Percentiles rank a stretch among this genome's conserved stretches.
Conservation (phyloP, 2,888 invertebrate genomes). For the Pterobdella sp. region DNA sequence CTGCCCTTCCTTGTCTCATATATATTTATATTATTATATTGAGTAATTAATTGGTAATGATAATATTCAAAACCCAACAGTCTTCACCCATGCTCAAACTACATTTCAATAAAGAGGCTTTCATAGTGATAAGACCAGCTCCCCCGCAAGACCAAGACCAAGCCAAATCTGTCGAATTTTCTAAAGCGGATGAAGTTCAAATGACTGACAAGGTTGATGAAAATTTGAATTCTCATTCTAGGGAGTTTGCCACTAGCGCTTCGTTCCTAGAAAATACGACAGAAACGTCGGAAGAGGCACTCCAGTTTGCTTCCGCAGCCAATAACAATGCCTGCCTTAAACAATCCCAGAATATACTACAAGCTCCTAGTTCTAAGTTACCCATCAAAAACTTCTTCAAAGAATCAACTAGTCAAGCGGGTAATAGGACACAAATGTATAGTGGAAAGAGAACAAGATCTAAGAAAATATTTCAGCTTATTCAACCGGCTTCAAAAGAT, state of each 20-base stretch:
- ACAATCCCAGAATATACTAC: no score
- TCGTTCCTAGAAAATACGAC: no score
- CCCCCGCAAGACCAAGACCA: neutral
- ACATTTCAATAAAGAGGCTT: conserved; percentile 17
- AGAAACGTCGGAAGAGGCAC: no score
- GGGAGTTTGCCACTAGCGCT: neutral
- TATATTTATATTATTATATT: no score
- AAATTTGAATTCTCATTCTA: neutral
- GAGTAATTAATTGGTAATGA: no score
- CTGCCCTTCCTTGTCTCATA: no score
- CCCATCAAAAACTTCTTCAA: neutral
- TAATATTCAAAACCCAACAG: no score
- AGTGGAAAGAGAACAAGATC: neutral
- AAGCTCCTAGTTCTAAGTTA: no score
- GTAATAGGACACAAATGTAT: neutral
- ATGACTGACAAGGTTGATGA: neutral
- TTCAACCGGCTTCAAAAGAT: neutral
- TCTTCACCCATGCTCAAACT: conserved; percentile 1
- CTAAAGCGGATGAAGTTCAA: neutral
- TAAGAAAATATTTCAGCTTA: conserved; percentile 5
- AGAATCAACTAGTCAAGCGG: neutral
- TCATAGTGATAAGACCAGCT: conserved; percentile 17
- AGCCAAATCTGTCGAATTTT: neutral
- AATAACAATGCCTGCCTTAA: no score
- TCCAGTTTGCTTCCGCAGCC: no score